Evolutionary conservation across 2,113 vertebrate genomes (phyloP).

Genomic region (Orientallactaga bullata): DNA sequence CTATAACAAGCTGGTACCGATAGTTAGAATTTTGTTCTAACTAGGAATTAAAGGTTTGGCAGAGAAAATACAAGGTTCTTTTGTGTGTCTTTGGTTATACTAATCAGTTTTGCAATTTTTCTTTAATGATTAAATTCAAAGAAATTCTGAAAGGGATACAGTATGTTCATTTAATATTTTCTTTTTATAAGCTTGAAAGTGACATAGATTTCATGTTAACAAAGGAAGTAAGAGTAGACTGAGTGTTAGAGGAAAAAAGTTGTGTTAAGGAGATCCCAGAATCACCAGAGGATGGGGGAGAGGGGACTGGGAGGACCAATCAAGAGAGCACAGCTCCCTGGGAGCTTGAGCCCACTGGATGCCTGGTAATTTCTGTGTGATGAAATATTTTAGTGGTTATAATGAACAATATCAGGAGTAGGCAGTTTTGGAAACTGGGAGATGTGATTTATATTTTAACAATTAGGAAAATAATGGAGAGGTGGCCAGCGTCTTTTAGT

Average conservation of each 20-base stretch:
- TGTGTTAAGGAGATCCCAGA: neutral
- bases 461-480: neutral
- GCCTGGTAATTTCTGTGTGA: neutral
- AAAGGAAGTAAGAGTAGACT: neutral
- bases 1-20: slow-evolving; percentile 3
- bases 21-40: slow-evolving; percentile 25
- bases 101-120: slow-evolving; percentile 40
- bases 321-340: neutral
- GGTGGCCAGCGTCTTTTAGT: neutral
- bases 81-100: slow-evolving; percentile 15
- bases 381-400: neutral
- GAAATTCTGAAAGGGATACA: slow-evolving; percentile 19
- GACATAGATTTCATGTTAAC: neutral
- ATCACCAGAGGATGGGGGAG: neutral
- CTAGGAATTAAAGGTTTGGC: slow-evolving; percentile 58
- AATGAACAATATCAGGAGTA: neutral
- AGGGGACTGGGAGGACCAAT: neutral
- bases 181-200: slow-evolving; percentile 9
- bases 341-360: neutral
- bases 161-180: slow-evolving; percentile 18
- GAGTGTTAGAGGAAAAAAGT: neutral
- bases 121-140: slow-evolving; percentile 34
- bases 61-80: slow-evolving; percentile 35
- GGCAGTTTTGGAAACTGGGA: neutral
- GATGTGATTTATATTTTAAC: neutral